These are phyloP conservation scores for Xiphydria camelus DNA, from an alignment of 2,888 invertebrate species.

Conservation along the genomic window DNA sequence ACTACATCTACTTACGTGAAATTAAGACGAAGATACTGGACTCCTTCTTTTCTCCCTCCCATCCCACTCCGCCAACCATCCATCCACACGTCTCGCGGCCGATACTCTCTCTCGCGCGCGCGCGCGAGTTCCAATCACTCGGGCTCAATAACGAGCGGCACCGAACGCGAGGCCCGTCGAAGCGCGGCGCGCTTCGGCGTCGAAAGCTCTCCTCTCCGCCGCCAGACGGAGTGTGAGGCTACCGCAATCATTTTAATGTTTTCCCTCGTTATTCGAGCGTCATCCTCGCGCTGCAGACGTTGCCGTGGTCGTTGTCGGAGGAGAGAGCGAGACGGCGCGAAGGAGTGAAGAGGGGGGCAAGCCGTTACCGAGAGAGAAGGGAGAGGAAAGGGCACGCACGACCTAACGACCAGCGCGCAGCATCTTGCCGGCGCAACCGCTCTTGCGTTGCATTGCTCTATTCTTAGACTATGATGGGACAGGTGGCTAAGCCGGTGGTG, in stretches of 20 bases:
- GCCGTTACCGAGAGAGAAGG: too few relatives aligned
- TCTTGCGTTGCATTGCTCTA: slow-evolving; percentile 19
- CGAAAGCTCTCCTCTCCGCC: too few relatives aligned
- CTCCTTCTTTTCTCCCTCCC: slow-evolving; percentile 20
- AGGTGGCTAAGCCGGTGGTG: slow-evolving; percentile 17
- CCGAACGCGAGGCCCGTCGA: slow-evolving; percentile 8
- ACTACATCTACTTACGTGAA: too few relatives aligned
- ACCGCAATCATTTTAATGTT: too few relatives aligned
- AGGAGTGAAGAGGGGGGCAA: too few relatives aligned
- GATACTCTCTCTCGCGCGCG: slow-evolving; percentile 12
- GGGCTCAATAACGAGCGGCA: slow-evolving; percentile 19
- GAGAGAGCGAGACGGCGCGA: too few relatives aligned
- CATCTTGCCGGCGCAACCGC: slow-evolving; percentile 27
- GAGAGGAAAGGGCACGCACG: slow-evolving; percentile 23
- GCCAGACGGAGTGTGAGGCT: too few relatives aligned
- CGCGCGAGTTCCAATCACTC: slow-evolving; percentile 21
- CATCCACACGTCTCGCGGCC: slow-evolving; percentile 1
- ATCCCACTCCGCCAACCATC: slow-evolving; percentile 4
- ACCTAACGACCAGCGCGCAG: slow-evolving; percentile 28
- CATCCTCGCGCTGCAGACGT: too few relatives aligned
- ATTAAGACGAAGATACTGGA: too few relatives aligned
- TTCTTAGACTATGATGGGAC: slow-evolving; percentile 12
- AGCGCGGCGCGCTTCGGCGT: too few relatives aligned
- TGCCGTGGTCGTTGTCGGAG: too few relatives aligned
- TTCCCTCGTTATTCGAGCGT: slow-evolving; percentile 21